phyloP scores from a whole-genome alignment of 2,797 vertebrate genomes.

The Rhinophrynus dorsalis region DNA sequence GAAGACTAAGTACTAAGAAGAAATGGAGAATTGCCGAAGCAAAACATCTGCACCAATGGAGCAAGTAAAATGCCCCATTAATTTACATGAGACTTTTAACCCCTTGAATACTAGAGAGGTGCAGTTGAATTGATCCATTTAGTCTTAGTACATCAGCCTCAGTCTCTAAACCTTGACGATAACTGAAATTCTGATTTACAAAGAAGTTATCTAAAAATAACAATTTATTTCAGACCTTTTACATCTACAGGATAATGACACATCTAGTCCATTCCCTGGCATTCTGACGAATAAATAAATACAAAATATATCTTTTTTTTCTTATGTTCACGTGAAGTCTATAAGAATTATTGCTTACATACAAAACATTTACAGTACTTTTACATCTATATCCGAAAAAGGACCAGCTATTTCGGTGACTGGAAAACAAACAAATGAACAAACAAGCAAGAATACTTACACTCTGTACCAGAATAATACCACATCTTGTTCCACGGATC shows the following conservation, averaged over 20 bases:
- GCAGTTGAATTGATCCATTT: no score
- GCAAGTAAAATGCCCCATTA: no score
- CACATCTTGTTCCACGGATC: conserved; percentile 4
- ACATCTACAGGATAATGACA: conserved; percentile 66
- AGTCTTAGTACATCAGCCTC: conserved; percentile 24
- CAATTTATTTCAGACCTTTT: conserved; percentile 52
- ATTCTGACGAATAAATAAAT: conserved; percentile 93
- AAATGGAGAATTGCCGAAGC: no score
- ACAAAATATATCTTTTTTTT: conserved; percentile 91
- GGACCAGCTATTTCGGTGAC: conserved; percentile 90
- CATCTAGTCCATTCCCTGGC: conserved; percentile 71
- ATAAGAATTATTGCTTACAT: conserved; percentile 79
- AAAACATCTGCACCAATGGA: no score
- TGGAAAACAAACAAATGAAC: conserved; percentile 57
- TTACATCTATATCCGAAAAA: conserved; percentile 83
- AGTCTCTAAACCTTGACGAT: conserved; percentile 51
- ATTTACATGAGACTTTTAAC: no score
- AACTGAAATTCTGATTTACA: conserved; percentile 60
- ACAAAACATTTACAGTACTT: conserved; percentile 72
- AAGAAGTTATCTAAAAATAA: conserved; percentile 59
- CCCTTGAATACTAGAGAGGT: no score
- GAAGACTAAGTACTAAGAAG: no score
- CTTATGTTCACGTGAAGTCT: conserved; percentile 70
- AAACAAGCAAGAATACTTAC: conserved; percentile 54
- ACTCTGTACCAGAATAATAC: conserved; percentile 29